Conservation (phyloP, 2,888 invertebrate species). For the Brachyopa scutellaris region DNA sequence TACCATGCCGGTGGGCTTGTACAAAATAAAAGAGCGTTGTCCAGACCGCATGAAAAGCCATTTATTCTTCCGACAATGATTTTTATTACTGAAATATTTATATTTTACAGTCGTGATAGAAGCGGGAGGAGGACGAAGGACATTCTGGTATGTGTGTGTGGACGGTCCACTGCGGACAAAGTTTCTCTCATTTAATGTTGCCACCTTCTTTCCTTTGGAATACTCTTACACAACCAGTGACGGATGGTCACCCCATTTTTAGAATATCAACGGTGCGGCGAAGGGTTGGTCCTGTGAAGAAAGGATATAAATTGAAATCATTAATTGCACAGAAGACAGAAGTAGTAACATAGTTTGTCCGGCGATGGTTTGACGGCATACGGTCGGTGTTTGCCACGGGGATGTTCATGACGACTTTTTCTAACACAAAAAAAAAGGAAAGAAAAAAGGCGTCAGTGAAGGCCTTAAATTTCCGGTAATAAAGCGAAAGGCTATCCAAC, state of each 20-base stretch:
- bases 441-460: conserved; percentile 39
- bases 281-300: no score
- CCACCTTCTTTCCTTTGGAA: conserved; percentile 6
- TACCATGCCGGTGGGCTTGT: background rate
- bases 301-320: conserved; percentile 63
- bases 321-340: conserved; percentile 56
- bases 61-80: conserved; percentile 56
- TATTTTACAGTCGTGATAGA: conserved; percentile 20
- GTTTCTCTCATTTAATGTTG: conserved; percentile 49
- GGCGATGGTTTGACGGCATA: conserved; percentile 31
- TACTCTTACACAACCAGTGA: background rate
- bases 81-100: conserved; percentile 66
- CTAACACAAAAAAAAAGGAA: conserved; percentile 10
- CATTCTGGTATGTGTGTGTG: background rate
- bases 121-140: background rate
- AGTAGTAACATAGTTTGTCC: conserved; percentile 30
- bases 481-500: conserved; percentile 37
- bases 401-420: conserved; percentile 23
- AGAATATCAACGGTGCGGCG: background rate
- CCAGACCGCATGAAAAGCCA: conserved; percentile 39
- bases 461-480: conserved; percentile 44
- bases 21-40: conserved; percentile 21
- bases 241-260: background rate
- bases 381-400: background rate
- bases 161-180: conserved; percentile 20